A percentile compares a stretch with the other conserved stretches of the same genome.
phyloP scores from a whole-genome alignment of 1,140 invertebrate genomes.

The Ceratina japonica region DNA sequence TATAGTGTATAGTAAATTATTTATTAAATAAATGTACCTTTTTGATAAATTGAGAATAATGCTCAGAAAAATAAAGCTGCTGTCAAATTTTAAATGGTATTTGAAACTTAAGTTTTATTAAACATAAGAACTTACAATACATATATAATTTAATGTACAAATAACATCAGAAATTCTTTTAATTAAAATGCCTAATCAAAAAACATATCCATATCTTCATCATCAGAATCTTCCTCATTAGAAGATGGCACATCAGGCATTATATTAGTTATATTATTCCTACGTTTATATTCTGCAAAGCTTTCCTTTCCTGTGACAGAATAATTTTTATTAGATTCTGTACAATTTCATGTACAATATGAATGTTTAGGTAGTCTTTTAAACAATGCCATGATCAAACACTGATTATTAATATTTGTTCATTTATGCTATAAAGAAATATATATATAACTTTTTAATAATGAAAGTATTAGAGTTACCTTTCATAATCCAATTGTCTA shows the following conservation, averaged over 20 bases:
- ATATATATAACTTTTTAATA: slow-evolving; percentile 17
- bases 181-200: slow-evolving; percentile 6
- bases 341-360: not conserved
- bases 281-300: slow-evolving; percentile 63
- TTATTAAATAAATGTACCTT: no score
- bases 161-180: not conserved
- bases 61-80: no score
- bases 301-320: slow-evolving; percentile 55
- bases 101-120: no score
- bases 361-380: no score
- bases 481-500: slow-evolving; percentile 42
- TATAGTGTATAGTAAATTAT: no score
- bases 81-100: no score
- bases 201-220: slow-evolving; percentile 56
- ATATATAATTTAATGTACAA: slow-evolving; percentile 7
- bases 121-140: not conserved
- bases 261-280: slow-evolving; percentile 62
- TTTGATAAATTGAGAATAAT: no score
- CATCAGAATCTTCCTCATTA: slow-evolving; percentile 69
- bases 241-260: slow-evolving; percentile 61
- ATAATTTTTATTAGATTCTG: not conserved
- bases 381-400: not conserved
- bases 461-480: slow-evolving; percentile 36
- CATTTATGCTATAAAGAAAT: not conserved
- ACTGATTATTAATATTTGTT: not conserved